phyloP scores from a whole-genome alignment of 2,113 vertebrate genomes.

The Microtus ochrogaster region DNA sequence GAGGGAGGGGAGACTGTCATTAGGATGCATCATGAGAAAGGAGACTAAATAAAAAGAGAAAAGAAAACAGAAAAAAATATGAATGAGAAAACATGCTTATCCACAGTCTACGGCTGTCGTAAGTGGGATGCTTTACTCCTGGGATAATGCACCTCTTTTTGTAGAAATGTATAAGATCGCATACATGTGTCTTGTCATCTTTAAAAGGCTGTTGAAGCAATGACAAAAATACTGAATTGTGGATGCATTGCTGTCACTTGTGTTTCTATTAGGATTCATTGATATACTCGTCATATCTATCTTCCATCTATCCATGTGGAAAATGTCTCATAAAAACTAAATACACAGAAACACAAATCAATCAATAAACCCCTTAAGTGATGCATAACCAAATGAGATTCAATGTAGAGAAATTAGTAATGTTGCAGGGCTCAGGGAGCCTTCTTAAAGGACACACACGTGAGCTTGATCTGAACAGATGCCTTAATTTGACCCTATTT shows the following conservation, averaged over 20 bases:
- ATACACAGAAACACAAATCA: background rate
- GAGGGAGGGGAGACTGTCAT: accelerated
- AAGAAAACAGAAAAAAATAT: background rate
- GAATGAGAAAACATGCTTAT: background rate
- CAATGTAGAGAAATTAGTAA: background rate
- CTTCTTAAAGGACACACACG: background rate
- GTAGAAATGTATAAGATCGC: background rate
- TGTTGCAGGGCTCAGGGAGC: background rate
- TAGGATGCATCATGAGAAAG: too few relatives aligned
- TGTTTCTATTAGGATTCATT: background rate
- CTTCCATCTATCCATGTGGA: background rate
- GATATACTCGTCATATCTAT: background rate
- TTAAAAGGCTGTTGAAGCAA: slow-evolving; percentile 35
- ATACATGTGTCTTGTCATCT: background rate
- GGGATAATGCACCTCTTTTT: background rate
- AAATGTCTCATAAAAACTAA: background rate
- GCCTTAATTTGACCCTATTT: background rate
- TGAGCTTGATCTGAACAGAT: background rate
- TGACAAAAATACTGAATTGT: background rate
- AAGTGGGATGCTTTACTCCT: background rate
- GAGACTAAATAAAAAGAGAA: background rate
- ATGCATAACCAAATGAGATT: background rate
- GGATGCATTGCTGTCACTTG: background rate
- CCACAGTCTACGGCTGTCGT: background rate
- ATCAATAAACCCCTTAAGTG: background rate